These are phyloP conservation scores for Melangyna quadrimaculata DNA, from an alignment of 2,888 invertebrate species.

Conservation along the genomic window DNA sequence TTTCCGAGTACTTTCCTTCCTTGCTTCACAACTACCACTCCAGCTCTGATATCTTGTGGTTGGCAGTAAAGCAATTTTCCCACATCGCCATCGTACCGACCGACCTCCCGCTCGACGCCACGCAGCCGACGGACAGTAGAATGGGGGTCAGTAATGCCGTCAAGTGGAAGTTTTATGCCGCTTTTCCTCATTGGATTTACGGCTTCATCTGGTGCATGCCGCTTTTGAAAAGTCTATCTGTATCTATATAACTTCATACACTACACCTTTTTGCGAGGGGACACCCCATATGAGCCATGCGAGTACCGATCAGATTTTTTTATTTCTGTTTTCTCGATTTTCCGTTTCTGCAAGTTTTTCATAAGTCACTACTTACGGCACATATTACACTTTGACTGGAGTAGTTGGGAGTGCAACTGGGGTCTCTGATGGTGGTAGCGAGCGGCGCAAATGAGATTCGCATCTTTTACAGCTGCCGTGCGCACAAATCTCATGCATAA, in stretches of 20 bases:
- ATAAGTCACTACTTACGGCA: constrained; percentile 70
- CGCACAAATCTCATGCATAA: constrained; percentile 29
- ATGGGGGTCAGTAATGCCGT: constrained; percentile 70
- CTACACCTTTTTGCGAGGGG: background rate
- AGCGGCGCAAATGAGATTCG: constrained; percentile 63
- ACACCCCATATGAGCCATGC: constrained; percentile 27
- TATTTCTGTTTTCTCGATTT: constrained; percentile 35
- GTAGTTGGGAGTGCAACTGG: constrained; percentile 37
- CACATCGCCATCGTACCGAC: constrained; percentile 32
- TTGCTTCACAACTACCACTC: constrained; percentile 19
- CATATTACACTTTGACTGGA: constrained; percentile 33
- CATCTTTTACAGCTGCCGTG: constrained; percentile 64
- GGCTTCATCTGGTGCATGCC: constrained; percentile 62
- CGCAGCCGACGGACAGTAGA: constrained; percentile 25
- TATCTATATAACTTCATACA: background rate
- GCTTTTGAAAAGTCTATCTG: background rate
- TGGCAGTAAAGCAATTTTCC: constrained; percentile 51
- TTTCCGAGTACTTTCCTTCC: constrained; percentile 59
- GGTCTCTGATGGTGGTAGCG: constrained; percentile 11
- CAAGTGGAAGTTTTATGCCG: constrained; percentile 61
- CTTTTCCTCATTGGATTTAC: constrained; percentile 71
- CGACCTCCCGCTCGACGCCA: background rate
- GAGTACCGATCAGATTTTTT: constrained; percentile 26
- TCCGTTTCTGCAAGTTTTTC: constrained; percentile 48
- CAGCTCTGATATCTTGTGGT: background rate